Base-by-base conservation (phyloP, 2,113 vertebrate species). In the Uria aalge region DNA sequence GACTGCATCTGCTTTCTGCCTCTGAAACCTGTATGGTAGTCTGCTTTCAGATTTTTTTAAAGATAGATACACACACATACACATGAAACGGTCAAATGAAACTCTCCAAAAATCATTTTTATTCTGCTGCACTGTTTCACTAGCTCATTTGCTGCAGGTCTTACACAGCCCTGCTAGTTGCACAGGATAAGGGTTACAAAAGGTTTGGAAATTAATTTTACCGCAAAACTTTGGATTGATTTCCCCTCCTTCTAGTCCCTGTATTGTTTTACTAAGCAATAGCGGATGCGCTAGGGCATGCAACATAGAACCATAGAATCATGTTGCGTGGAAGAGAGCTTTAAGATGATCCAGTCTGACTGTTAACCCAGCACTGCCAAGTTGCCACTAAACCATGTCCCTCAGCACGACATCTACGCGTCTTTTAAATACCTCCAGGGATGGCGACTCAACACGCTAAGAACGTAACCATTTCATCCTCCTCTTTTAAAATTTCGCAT, bases 41-140 rank as follows among this genome's bases (percentile, higher is more conserved):
- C 23, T 40, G 36, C 45, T 47, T 74, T 52, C 24, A 47, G 27
- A 20, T 50, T 77, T 86, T 52, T 63, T 77, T 18, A 6, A 36
- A 56, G 24, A 29, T n/a, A n/a, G 0, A 12, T 13, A 12, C 1
- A 4, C 27, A 38, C 15, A 20, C 11, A 21, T 10, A 26, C 15
- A 32, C 21, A 47, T 20, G 41, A 78, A 87, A 40, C 0, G 11
- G 15, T 22, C 11, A 66, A 69, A 38, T 29, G 11, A 72, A 77
- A 18, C 48, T 36, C 8, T 2, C 29, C 1, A 52, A 53, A 79
- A 48, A 14, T 6, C 5, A 3, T 26, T 69, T 86, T 77, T 71
- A 59, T 68, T 88, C 32, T 41, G 30, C 34, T 68, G 8, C 8
- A 7, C 24, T 8, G 14, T 52, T 82, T 72, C 64, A 48, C 9